These are phyloP conservation scores for Cossypha niveicapilla DNA, from an alignment of 2,797 vertebrate species.

Conservation along the genomic window DNA sequence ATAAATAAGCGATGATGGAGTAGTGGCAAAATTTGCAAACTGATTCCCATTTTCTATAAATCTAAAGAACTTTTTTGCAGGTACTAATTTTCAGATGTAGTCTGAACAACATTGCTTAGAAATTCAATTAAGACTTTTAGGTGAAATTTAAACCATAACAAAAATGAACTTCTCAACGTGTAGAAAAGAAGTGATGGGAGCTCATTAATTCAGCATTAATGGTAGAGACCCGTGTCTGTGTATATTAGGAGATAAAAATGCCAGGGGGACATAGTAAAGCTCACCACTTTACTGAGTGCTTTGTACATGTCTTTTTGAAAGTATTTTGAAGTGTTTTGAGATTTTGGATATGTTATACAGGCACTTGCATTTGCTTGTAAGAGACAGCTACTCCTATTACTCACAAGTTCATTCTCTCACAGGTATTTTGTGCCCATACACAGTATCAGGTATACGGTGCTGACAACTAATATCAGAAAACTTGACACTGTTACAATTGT, in stretches of 20 bases:
- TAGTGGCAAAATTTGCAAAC: not conserved
- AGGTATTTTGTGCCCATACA: not conserved
- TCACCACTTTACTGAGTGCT: not conserved
- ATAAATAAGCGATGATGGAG: not conserved
- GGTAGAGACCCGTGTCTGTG: fast-evolving
- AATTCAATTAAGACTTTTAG: not conserved
- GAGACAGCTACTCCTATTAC: not conserved
- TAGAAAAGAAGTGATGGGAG: not conserved
- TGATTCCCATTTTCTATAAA: not conserved
- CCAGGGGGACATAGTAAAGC: not conserved
- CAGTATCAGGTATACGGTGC: not conserved
- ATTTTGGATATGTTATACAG: not conserved
- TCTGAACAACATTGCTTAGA: not conserved
- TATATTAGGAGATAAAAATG: not conserved
- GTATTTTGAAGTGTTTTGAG: not conserved
- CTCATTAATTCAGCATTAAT: not conserved
- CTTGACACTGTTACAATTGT: not conserved
- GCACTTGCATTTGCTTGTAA: not conserved
- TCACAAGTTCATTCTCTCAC: not conserved
- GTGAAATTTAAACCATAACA: not conserved
- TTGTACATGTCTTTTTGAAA: not conserved
- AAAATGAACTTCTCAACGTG: not conserved
- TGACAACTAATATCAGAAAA: not conserved
- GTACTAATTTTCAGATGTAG: not conserved
- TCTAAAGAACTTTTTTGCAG: not conserved